Conservation (phyloP, 2,888 invertebrate genomes). For the Eucera pruinosa region DNA sequence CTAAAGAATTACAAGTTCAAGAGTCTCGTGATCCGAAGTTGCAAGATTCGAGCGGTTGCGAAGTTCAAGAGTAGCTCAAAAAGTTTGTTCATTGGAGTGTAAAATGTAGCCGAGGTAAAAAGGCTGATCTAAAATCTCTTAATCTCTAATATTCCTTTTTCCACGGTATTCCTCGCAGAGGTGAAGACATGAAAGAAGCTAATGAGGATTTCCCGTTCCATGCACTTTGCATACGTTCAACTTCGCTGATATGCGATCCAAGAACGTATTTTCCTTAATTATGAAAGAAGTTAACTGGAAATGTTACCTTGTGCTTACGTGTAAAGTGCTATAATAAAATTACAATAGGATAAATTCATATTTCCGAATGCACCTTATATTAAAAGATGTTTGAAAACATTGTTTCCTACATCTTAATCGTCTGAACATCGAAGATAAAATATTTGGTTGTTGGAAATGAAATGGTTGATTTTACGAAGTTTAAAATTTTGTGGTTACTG, state of each 20-base stretch:
- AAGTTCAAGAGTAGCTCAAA: conserved; percentile 1
- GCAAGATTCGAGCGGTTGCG: background rate
- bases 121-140: background rate
- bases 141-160: background rate
- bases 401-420: no score
- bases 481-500: no score
- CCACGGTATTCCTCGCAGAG: background rate
- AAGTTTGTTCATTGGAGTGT: conserved; percentile 10
- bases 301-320: background rate
- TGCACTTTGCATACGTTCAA: background rate
- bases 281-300: background rate
- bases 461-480: no score
- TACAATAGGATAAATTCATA: background rate
- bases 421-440: no score
- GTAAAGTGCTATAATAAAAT: no score
- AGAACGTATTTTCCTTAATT: background rate
- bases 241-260: background rate
- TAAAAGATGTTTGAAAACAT: no score
- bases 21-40: background rate
- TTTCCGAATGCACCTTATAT: no score
- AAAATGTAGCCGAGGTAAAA: conserved; percentile 3
- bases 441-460: no score
- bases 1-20: conserved; percentile 9
- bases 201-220: background rate
- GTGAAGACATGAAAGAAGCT: background rate